phyloP scores from a whole-genome alignment of 2,113 vertebrate genomes.

The Dromas ardeola region DNA sequence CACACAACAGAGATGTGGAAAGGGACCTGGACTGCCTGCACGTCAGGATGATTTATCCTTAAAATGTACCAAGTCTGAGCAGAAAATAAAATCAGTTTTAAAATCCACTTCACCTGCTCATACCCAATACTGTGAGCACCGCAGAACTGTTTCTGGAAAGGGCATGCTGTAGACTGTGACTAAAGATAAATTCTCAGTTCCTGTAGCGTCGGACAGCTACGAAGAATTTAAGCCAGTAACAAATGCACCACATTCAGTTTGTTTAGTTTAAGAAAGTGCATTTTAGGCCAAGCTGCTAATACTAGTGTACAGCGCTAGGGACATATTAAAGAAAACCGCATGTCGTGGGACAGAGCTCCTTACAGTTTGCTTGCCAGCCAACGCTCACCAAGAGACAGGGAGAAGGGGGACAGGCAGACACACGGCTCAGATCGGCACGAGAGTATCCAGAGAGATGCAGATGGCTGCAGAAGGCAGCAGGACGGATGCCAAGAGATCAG shows the following conservation, averaged over 20 bases:
- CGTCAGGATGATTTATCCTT: not conserved
- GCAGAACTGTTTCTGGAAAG: not conserved
- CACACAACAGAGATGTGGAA: rapidly evolving
- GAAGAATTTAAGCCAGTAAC: not conserved
- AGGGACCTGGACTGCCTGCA: not conserved
- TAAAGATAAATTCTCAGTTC: not conserved
- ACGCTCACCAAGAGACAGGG: not conserved
- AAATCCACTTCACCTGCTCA: not conserved
- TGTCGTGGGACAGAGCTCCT: not conserved
- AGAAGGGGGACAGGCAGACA: not conserved
- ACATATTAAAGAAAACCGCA: not conserved
- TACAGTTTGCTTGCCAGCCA: not conserved
- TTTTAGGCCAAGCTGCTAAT: not conserved
- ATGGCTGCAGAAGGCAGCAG: not conserved
- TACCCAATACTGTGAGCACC: not conserved
- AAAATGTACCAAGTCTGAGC: not conserved
- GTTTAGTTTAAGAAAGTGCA: not conserved
- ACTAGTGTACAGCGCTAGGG: not conserved
- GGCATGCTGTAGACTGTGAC: rapidly evolving
- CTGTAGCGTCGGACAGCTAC: not conserved
- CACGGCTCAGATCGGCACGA: rapidly evolving
- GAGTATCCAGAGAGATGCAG: not conserved
- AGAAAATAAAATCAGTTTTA: not conserved
- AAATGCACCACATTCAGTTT: not conserved
- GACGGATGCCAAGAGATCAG: not conserved